Percentiles rank a stretch among this genome's conserved stretches.
phyloP scores from a whole-genome alignment of 2,113 vertebrate genomes.

The Ovis aries region DNA sequence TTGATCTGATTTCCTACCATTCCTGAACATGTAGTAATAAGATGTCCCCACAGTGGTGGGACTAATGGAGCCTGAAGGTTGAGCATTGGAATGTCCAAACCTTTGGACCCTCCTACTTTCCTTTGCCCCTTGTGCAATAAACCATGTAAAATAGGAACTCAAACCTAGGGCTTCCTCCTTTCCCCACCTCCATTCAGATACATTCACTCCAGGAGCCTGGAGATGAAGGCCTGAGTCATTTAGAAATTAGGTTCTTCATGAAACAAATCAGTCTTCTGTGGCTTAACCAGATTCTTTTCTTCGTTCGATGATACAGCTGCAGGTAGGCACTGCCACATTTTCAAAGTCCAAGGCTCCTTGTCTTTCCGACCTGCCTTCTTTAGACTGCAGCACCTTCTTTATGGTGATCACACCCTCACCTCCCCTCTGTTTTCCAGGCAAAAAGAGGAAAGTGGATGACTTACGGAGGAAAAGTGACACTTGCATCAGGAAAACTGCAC shows the following conservation, averaged over 20 bases:
- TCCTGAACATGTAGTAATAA: background rate
- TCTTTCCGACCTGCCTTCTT: background rate
- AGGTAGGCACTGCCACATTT: background rate
- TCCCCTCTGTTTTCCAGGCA: background rate
- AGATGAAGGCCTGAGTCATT: background rate
- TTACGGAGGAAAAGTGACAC: background rate
- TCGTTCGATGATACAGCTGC: background rate
- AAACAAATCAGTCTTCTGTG: background rate
- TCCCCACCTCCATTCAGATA: background rate
- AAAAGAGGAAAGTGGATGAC: background rate
- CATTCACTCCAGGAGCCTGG: background rate
- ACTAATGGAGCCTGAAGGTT: background rate
- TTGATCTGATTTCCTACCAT: background rate
- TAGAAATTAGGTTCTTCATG: background rate
- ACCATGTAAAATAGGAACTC: background rate
- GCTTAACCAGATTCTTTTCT: background rate
- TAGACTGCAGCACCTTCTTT: background rate
- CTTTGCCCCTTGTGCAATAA: background rate
- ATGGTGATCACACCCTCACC: background rate
- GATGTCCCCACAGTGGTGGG: background rate
- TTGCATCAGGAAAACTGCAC: background rate
- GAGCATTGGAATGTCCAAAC: background rate
- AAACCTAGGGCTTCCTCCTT: fast-evolving
- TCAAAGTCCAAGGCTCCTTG: background rate
- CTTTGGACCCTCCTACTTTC: background rate